Evolutionary conservation across 2,113 vertebrate species (phyloP).

Genomic region (Penelope pileata): DNA sequence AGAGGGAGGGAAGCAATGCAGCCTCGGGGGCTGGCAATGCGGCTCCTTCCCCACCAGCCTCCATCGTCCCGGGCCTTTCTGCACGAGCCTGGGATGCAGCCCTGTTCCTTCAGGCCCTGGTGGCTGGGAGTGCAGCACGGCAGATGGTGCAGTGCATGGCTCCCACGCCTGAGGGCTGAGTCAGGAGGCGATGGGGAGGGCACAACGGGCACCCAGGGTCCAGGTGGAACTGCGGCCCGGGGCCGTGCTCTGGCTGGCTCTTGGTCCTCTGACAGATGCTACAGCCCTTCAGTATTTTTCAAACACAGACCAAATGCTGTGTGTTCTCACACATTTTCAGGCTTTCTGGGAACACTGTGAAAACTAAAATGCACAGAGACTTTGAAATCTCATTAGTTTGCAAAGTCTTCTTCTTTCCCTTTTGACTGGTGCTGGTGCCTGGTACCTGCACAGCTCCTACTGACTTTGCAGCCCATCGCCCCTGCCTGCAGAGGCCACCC

Average conservation of each 20-base stretch:
- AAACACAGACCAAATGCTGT: neutral
- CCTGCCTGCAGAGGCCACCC: neutral
- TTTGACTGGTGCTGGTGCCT: too few species aligned
- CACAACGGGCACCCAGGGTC: neutral
- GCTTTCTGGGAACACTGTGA: neutral
- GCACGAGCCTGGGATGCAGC: rapidly evolving
- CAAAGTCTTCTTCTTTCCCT: too few species aligned
- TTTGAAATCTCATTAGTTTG: neutral
- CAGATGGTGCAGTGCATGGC: neutral
- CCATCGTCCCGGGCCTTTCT: neutral
- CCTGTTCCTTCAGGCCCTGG: neutral
- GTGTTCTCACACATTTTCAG: neutral
- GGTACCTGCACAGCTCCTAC: too few species aligned
- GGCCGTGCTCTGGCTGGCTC: neutral
- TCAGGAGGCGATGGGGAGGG: neutral
- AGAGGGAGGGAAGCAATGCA: neutral
- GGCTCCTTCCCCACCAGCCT: neutral
- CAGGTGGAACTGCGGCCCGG: neutral
- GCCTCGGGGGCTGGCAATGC: neutral
- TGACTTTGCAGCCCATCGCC: too few species aligned
- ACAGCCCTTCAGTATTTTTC: neutral
- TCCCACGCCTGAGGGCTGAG: neutral
- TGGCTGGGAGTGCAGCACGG: neutral
- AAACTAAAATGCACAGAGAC: neutral
- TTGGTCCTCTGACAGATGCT: neutral